A percentile compares a stretch with the other conserved stretches of the same genome.
phyloP scores from a whole-genome alignment of 2,888 invertebrate genomes.

The Cryptus armator region DNA sequence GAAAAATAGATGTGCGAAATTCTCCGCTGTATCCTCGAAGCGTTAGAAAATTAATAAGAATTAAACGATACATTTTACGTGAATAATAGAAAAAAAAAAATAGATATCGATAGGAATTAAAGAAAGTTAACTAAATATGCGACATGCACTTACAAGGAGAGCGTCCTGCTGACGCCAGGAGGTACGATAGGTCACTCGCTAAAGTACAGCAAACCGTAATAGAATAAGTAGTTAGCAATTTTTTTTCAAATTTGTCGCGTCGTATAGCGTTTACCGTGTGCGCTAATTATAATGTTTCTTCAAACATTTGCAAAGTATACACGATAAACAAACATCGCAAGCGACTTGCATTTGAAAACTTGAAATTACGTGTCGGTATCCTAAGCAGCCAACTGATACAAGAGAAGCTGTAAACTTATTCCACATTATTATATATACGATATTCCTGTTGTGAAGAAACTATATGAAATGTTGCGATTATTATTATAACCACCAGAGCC shows the following conservation, averaged over 20 bases:
- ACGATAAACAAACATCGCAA: neutral
- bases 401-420: slow-evolving; percentile 40
- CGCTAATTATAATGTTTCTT: neutral
- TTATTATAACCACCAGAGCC: slow-evolving; percentile 12
- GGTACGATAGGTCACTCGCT: slow-evolving; percentile 83
- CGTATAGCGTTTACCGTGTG: neutral
- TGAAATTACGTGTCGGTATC: neutral
- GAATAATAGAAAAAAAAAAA: slow-evolving; percentile 16
- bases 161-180: slow-evolving; percentile 80
- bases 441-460: slow-evolving; percentile 1
- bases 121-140: slow-evolving; percentile 55
- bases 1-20: neutral
- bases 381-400: slow-evolving; percentile 10
- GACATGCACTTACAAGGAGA: slow-evolving; percentile 83
- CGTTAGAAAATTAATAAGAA: neutral
- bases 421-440: slow-evolving; percentile 5
- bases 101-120: slow-evolving; percentile 39
- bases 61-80: neutral
- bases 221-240: slow-evolving; percentile 42
- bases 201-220: slow-evolving; percentile 77
- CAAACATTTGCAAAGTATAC: slow-evolving; percentile 24
- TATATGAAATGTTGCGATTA: slow-evolving; percentile 24
- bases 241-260: neutral
- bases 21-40: slow-evolving; percentile 21
- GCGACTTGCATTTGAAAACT: neutral